Base-by-base conservation (phyloP, 2,888 invertebrate species). In the Lapara coniferarum region DNA sequence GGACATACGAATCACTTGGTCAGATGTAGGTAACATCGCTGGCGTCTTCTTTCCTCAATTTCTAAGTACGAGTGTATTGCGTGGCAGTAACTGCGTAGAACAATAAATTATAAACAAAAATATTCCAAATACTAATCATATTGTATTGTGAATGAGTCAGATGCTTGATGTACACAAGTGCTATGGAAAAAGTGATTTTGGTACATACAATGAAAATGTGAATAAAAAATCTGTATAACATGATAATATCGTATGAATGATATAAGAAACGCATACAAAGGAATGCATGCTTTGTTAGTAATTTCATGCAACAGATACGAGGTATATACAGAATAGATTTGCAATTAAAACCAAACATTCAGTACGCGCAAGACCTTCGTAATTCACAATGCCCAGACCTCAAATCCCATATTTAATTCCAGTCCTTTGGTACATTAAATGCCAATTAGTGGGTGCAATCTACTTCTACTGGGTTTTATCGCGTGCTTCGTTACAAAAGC, bases 61-160 rank as follows among this genome's bases (percentile, higher is more conserved):
- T 89, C 90, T 93, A 93, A 88, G 92, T 93, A 92, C 85, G 93
- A 91, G 88, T 93, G 92, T 87, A 90, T 90, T 91, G 92, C 88
- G 87, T 90, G 86, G 92, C 89, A 89, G 93, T 85, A 88, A 88
- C 93, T 93, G 92, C 87, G 84, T 78, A 91, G 88, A 90, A 89
- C 82, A 76, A 80, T 7, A 63, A 57, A 13, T 57, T 13, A 63
- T 63, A n/a, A 58, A 58, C 16, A 19, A 63, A 49, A 25, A 12
- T 16, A 10, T 63, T 19, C 13, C 63, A 63, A 63, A 63, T 49
- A 63, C 44, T 59, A 59, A 19, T 63, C 12, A 19, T 63, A 49
- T 49, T 19, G n/a, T 63, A 63, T 6, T 49, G 16, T n/a, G 12
- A 46, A 44, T 16, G 10, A 25, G 1, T 25, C 25, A 25, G 25